Base-by-base conservation (phyloP, 2,113 vertebrate species). In the Bos indicus region DNA sequence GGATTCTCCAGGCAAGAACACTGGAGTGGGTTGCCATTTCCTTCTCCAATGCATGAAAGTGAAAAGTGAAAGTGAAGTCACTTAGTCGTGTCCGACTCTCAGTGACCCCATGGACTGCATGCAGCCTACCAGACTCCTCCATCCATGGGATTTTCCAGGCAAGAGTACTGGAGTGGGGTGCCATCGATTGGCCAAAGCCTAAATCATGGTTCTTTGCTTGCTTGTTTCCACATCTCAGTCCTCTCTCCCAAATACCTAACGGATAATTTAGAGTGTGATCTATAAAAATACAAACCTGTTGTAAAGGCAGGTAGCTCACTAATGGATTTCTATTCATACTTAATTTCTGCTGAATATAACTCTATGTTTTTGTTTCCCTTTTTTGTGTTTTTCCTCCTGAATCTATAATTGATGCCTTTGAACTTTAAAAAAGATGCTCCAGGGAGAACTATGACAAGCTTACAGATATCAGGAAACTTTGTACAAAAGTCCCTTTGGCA, bases 351-450 rank as follows among this genome's bases (percentile, higher is more conserved):
- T 9, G 30, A 71, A 52, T 48, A 13, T 17, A 88, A 80, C 56
- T 10, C 40, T 86, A 56, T 64, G 64, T 40, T 86, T 51, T 54
- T 78, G 25, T 87, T 92, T 92, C 48, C 78, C 30, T 86, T 86
- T 86, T 88, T 6, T 88, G 40, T 56, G 43, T 40, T 78, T 86
- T 80, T 8, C 16, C 52, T 62, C 51, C 36, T 82, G 67, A 30
- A 86, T 96, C 88, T 88, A 6, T 94, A 96, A 97, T 62, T 71
- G 93, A 94, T 95, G 86, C 17, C 91, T 98, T 91, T 98, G 96
- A 97, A 98, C 97, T 98, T 97, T 82, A 92, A 94, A 82, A 85
- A 96, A 91, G 81, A 83, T 95, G 94, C 54, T 97, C 81, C 23
- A 21, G 92, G 62, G 78, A 59, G 51, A 93, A 83, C 48, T 86